Evolutionary conservation across 2,888 invertebrate genomes (phyloP), one percentile per base, ranked within the genome.

Genomic region (Hirtodrosophila confusa): DNA sequence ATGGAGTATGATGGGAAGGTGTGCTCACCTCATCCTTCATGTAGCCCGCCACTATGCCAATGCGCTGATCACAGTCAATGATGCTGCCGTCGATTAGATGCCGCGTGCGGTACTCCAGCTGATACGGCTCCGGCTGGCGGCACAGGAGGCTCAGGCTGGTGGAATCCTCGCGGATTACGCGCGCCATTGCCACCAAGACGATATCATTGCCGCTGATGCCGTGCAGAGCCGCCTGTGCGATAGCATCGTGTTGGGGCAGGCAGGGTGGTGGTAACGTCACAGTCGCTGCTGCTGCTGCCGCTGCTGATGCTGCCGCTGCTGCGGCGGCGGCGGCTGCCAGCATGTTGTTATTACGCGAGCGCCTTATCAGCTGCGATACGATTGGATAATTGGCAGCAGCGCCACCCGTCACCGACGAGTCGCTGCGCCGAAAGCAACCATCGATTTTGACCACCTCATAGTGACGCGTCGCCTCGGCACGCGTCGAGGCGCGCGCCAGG

Each of bases 71-170:
- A 91, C 96, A 96, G 90, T 95, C 97, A 55, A 97, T 95, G 75
- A 98, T 97, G 55, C 95, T 94, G 5, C 98, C 97, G 92, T 97
- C 97, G 57, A 97, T 94, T 61, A 96, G 93, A 92, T 98, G 98
- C 75, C 97, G 94, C 2, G 97, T 97, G 88, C 96, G 95, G 91
- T 98, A 98, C 90, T 98, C 97, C 86, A 97, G 94, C 83, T 95
- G 95, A 64, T 93, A 94, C 4, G 94, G 94, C 84, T 95, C 95
- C 64, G 95, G 91, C 40, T 95, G 91, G 56, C 94, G 92, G 77
- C 94, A 93, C 29, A 95, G 94, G 33, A 96, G 93, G 44, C 95
- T 93, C 67, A 71, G 37, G 43, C 51, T 55, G 24, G 39, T 54
- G 40, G 71, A 40, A 3, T 65, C 69, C 53, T 96, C 95, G 84